These are phyloP conservation scores for Drosophila heteroneura DNA, from an alignment of 2,888 invertebrate species.

Conservation along the genomic window DNA sequence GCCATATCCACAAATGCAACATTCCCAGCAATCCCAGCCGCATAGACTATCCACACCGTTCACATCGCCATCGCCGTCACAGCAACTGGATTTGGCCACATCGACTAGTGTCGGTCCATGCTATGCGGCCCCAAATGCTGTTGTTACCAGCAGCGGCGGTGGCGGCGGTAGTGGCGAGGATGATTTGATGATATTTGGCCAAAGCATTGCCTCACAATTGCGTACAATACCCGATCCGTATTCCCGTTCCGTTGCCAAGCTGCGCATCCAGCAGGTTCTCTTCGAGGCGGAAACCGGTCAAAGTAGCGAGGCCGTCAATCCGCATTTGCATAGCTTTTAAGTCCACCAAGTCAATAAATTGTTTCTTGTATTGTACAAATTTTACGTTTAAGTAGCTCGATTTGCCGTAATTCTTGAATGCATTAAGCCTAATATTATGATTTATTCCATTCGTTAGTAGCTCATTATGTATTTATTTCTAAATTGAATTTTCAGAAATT, in stretches of 20 bases:
- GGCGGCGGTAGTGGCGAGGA: constrained; percentile 46
- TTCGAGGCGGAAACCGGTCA: constrained; percentile 82
- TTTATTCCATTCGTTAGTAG: neutral
- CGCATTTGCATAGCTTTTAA: constrained; percentile 42
- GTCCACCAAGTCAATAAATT: neutral
- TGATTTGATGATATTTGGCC: constrained; percentile 74
- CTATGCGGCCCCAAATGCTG: constrained; percentile 24
- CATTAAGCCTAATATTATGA: neutral
- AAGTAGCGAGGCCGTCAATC: constrained; percentile 43
- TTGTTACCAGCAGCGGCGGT: constrained; percentile 16
- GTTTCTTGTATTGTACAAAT: constrained; percentile 3
- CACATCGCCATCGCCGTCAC: constrained; percentile 40
- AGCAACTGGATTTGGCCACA: constrained; percentile 28
- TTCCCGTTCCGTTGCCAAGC: constrained; percentile 79
- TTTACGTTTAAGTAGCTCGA: constrained; percentile 11
- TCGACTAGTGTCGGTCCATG: constrained; percentile 15
- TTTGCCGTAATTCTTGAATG: neutral
- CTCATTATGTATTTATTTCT: neutral
- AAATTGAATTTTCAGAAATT: neutral
- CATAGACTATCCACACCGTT: constrained; percentile 41
- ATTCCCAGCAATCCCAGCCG: constrained; percentile 16
- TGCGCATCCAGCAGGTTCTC: constrained; percentile 82
- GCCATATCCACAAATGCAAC: constrained; percentile 14
- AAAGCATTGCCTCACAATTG: constrained; percentile 78
- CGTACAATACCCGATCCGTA: constrained; percentile 75